A percentile compares a stretch with the other conserved stretches of the same genome.
phyloP scores from a whole-genome alignment of 2,797 vertebrate species.

The Enteromius radiatus region DNA sequence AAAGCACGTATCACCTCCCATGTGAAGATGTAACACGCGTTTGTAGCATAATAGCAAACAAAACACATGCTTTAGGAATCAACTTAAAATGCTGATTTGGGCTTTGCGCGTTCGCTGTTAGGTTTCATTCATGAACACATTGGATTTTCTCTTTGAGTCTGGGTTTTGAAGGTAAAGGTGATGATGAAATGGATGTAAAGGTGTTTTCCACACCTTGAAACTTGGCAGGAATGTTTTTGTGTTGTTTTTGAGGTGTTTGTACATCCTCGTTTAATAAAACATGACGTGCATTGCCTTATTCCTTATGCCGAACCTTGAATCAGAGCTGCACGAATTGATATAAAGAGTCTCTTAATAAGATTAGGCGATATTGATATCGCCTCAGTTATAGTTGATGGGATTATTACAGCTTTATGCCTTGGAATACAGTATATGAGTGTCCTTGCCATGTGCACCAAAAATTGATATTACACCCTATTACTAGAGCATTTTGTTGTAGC shows the following conservation, averaged over 20 bases:
- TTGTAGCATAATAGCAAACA: background rate
- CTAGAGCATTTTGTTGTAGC: conserved; percentile 42
- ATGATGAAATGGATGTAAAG: conserved; percentile 43
- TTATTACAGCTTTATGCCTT: conserved; percentile 38
- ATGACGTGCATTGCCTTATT: conserved; percentile 42
- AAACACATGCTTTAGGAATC: conserved; percentile 21
- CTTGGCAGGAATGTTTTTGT: conserved; percentile 6
- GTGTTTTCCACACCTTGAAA: conserved; percentile 42
- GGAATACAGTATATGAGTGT: conserved; percentile 4
- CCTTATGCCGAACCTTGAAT: conserved; percentile 40
- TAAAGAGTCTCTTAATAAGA: conserved; percentile 49
- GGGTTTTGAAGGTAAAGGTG: conserved; percentile 40
- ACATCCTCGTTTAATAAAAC: conserved; percentile 49
- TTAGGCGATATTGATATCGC: conserved; percentile 49
- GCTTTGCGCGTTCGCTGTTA: conserved; percentile 25
- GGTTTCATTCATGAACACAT: conserved; percentile 41
- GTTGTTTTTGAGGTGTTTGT: conserved; percentile 20
- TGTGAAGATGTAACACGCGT: conserved; percentile 19
- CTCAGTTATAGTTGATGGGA: conserved; percentile 40
- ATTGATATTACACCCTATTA: conserved; percentile 49
- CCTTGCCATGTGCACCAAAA: conserved; percentile 34
- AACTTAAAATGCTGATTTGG: conserved; percentile 29
- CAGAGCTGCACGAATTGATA: conserved; percentile 22
- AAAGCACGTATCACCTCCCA: conserved; percentile 17
- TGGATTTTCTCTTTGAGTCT: conserved; percentile 45